Evolutionary conservation across 2,888 invertebrate species (phyloP).

Genomic region (Pemphredon lugubris): DNA sequence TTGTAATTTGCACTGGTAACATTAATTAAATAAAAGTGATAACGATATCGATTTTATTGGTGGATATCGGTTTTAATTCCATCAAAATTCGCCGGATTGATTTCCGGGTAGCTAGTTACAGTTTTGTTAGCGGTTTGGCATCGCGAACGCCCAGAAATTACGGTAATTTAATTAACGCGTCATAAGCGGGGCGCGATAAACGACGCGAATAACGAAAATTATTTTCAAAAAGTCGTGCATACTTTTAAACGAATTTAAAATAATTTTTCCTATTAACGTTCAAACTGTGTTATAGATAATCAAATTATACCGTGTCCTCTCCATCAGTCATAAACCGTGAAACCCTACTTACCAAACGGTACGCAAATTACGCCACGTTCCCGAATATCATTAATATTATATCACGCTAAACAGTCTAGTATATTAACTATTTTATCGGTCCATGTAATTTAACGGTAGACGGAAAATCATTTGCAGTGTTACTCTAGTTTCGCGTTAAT

Average conservation of each 20-base stretch:
- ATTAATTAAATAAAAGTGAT: conserved; percentile 43
- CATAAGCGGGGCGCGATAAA: background rate
- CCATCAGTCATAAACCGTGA: no score
- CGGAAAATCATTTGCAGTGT: conserved; percentile 20
- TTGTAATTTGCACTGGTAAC: conserved; percentile 26
- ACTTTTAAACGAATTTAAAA: conserved; percentile 1
- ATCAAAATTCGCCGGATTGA: conserved; percentile 21
- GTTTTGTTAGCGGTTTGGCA: no score
- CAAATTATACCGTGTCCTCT: no score
- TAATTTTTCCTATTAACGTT: no score
- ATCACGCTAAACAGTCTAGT: background rate
- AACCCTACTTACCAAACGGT: no score
- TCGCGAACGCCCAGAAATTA: no score
- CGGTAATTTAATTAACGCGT: conserved; percentile 42
- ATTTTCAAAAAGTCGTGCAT: background rate
- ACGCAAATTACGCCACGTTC: no score
- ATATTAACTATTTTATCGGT: conserved; percentile 5
- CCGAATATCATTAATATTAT: no score
- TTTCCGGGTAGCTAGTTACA: background rate
- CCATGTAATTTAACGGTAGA: conserved; percentile 17
- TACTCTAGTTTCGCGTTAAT: conserved; percentile 3
- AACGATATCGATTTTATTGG: conserved; percentile 46
- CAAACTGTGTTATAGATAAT: no score
- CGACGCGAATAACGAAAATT: background rate
- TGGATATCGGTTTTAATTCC: conserved; percentile 17